These are phyloP conservation scores for Schrankia costaestrigalis DNA, from an alignment of 2,888 invertebrate genomes.

Conservation along the genomic window DNA sequence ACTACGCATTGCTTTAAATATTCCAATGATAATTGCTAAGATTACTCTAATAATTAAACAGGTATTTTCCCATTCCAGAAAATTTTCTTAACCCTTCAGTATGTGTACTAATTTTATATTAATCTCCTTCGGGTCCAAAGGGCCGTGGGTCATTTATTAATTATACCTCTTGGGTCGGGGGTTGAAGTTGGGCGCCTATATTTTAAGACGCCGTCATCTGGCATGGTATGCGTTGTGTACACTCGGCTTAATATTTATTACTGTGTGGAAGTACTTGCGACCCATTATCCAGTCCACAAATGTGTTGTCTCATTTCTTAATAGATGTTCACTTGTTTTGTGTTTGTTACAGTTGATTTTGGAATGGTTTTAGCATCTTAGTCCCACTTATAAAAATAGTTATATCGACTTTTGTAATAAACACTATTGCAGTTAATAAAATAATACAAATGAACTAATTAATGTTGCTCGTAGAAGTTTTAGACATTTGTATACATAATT, in stretches of 20 bases:
- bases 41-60: too few species aligned
- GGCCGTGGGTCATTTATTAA: slow-evolving; percentile 77
- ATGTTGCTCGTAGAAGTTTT: too few species aligned
- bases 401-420: too few species aligned
- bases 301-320: slow-evolving; percentile 24
- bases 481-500: too few species aligned
- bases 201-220: slow-evolving; percentile 76
- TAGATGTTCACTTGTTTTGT: slow-evolving; percentile 6
- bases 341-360: neutral
- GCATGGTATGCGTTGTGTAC: slow-evolving; percentile 60
- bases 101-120: slow-evolving; percentile 51
- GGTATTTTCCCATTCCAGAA: neutral
- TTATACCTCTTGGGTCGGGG: slow-evolving; percentile 57
- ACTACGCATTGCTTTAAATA: too few species aligned
- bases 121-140: slow-evolving; percentile 47
- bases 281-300: slow-evolving; percentile 29
- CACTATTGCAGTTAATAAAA: too few species aligned
- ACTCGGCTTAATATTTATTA: slow-evolving; percentile 59
- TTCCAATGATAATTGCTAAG: too few species aligned
- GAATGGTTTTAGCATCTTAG: too few species aligned
- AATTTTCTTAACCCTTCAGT: slow-evolving; percentile 5
- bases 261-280: slow-evolving; percentile 39
- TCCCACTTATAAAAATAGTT: too few species aligned
- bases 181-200: slow-evolving; percentile 73
- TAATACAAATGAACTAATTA: too few species aligned